These are phyloP conservation scores for Istiophorus platypterus DNA, from an alignment of 2,113 vertebrate genomes.

Conservation along the genomic window DNA sequence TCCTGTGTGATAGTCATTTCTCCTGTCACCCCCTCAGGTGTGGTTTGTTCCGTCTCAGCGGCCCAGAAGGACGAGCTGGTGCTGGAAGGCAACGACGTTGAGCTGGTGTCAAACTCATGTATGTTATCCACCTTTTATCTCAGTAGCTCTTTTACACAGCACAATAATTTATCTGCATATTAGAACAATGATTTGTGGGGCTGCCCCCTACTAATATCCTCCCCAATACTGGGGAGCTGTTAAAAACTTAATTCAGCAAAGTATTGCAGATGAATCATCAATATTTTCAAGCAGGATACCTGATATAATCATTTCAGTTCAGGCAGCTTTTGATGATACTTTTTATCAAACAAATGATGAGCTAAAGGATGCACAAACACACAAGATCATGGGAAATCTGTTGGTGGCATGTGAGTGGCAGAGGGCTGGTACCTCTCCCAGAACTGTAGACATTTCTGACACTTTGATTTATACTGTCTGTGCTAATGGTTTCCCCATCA, in stretches of 20 bases:
- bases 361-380: no score
- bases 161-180: neutral
- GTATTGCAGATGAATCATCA: neutral
- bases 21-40: slow-evolving; percentile 81
- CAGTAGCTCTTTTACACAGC: neutral
- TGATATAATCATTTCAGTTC: neutral
- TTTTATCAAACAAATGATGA: neutral
- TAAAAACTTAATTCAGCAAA: neutral
- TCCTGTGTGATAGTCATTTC: neutral
- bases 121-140: slow-evolving; percentile 40
- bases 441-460: neutral
- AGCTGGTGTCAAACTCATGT: slow-evolving; percentile 99
- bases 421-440: neutral
- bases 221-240: no score
- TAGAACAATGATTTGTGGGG: no score
- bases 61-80: slow-evolving; percentile 97
- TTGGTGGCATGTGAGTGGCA: neutral
- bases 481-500: neutral
- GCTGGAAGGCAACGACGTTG: slow-evolving; percentile 98
- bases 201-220: no score
- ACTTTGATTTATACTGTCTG: no score
- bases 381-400: no score
- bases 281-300: neutral
- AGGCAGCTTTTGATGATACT: neutral
- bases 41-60: slow-evolving; percentile 90